Evolutionary conservation across 2,797 vertebrate genomes (phyloP).

Genomic region (Synanceia verrucosa): DNA sequence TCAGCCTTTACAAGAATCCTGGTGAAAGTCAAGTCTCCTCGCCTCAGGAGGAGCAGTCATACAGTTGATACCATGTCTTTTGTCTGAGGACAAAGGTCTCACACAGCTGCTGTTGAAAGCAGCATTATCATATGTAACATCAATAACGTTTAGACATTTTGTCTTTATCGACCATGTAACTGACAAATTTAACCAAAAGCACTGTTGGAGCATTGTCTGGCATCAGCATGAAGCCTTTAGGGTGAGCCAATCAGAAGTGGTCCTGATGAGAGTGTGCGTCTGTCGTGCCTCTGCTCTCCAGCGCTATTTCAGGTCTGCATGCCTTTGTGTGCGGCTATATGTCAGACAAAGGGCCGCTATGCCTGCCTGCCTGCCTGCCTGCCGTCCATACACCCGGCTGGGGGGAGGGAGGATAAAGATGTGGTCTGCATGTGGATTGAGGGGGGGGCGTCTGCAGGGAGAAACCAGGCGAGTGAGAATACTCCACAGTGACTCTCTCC

Average conservation of each 20-base stretch:
- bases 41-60: slow-evolving; percentile 15
- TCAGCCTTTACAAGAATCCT: slow-evolving; percentile 17
- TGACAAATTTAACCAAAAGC: background rate
- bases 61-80: slow-evolving; percentile 29
- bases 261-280: slow-evolving; percentile 57
- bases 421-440: slow-evolving; percentile 8
- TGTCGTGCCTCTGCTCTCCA: slow-evolving; percentile 23
- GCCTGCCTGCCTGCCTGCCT: slow-evolving; percentile 15
- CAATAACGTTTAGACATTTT: background rate
- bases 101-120: slow-evolving; percentile 9
- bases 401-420: slow-evolving; percentile 44
- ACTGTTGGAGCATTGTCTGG: background rate
- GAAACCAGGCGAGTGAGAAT: slow-evolving; percentile 75
- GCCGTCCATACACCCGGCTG: slow-evolving; percentile 34
- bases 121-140: background rate
- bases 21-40: slow-evolving; percentile 6
- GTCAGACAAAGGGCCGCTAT: slow-evolving; percentile 75
- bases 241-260: slow-evolving; percentile 71
- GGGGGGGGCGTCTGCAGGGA: slow-evolving; percentile 51
- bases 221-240: background rate
- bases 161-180: background rate
- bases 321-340: slow-evolving; percentile 73
- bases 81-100: slow-evolving; percentile 47
- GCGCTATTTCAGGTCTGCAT: slow-evolving; percentile 51
- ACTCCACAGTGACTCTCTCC: slow-evolving; percentile 63